Conservation (phyloP, 2,888 invertebrate species). For the Platycheirus rosarum region DNA sequence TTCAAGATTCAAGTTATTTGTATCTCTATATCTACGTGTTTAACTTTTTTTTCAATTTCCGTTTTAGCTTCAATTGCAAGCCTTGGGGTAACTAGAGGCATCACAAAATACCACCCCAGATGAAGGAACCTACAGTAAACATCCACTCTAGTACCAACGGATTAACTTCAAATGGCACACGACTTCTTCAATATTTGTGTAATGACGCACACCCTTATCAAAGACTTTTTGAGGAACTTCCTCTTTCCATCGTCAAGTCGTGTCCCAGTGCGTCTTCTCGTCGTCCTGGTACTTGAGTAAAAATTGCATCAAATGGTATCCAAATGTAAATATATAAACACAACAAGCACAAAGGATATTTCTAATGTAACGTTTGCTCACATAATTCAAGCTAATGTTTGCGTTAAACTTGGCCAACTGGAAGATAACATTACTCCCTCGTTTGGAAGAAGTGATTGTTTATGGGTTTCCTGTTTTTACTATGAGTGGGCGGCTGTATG, state of each 20-base stretch:
- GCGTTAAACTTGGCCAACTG: conserved; percentile 69
- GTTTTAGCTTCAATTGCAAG: conserved; percentile 35
- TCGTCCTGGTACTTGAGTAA: conserved; percentile 76
- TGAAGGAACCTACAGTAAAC: conserved; percentile 48
- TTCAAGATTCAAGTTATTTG: conserved; percentile 43
- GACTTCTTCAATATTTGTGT: conserved; percentile 67
- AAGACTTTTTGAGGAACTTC: conserved; percentile 23
- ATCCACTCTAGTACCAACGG: conserved; percentile 39
- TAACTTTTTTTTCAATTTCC: conserved; percentile 69
- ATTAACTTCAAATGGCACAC: conserved; percentile 73
- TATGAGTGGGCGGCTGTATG: conserved; percentile 8
- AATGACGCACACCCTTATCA: conserved; percentile 68
- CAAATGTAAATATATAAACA: conserved; percentile 50
- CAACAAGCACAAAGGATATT: conserved; percentile 39
- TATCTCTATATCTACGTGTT: conserved; percentile 29
- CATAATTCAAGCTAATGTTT: conserved; percentile 70
- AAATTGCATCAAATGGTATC: conserved; percentile 75
- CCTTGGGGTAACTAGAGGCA: conserved; percentile 36
- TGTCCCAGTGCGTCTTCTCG: background rate
- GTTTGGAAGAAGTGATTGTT: conserved; percentile 44
- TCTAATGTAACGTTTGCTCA: conserved; percentile 59
- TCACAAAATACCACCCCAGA: conserved; percentile 16
- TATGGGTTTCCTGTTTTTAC: conserved; percentile 63
- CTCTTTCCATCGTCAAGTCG: conserved; percentile 3
- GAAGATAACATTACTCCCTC: conserved; percentile 58